phyloP scores from a whole-genome alignment of 2,113 vertebrate species.

The Corvus hawaiiensis region DNA sequence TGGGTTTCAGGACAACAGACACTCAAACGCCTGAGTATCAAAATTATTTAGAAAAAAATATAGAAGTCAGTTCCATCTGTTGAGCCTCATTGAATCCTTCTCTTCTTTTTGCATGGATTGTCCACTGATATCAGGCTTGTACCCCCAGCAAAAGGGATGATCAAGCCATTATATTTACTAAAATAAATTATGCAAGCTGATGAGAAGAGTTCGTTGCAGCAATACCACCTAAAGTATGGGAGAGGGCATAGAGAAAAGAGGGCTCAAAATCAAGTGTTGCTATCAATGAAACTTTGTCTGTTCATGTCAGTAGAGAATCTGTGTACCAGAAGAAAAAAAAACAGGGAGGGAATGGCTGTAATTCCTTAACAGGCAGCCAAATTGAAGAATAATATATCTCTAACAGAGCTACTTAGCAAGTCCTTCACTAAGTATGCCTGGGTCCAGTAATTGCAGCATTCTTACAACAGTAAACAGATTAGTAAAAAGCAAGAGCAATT shows the following conservation, averaged over 20 bases:
- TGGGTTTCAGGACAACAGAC: not conserved
- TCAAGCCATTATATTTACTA: not conserved
- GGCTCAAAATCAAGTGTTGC: not conserved
- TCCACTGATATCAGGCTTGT: not conserved
- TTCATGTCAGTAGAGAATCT: not conserved
- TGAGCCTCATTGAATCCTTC: not conserved
- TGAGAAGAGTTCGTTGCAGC: not conserved
- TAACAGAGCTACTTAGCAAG: not conserved
- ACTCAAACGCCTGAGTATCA: not conserved
- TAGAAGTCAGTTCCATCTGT: not conserved
- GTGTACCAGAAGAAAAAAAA: not conserved
- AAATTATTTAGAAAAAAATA: not conserved
- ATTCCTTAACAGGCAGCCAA: not conserved
- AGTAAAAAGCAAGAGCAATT: not conserved
- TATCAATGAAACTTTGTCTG: not conserved
- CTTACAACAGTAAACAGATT: constrained; percentile 5
- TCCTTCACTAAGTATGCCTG: not conserved
- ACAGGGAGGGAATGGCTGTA: not conserved
- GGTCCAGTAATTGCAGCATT: not conserved
- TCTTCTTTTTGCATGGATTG: not conserved
- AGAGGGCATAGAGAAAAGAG: not conserved
- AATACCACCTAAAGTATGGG: not conserved
- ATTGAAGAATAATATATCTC: not conserved
- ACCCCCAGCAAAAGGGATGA: not conserved
- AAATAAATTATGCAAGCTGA: not conserved